Base-by-base conservation (phyloP, 2,113 vertebrate genomes). In the Serinus canaria region DNA sequence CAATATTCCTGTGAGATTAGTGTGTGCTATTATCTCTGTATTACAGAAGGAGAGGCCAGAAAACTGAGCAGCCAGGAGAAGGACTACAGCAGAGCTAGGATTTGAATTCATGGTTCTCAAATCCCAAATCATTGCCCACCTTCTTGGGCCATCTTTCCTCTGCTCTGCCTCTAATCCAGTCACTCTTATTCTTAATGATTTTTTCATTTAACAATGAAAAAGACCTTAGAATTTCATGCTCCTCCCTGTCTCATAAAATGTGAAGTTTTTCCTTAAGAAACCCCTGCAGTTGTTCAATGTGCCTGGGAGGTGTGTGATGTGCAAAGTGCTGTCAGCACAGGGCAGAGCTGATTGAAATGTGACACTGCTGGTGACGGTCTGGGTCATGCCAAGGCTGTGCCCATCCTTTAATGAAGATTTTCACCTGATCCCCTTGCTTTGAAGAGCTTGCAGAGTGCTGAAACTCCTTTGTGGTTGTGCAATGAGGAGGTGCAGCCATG, bases 301-400 rank as follows among this genome's bases (percentile, higher is more conserved):
- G 84, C 2, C 6, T 62, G 56, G 64, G 24, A n/a, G 78, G 55
- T 20, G 39, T 69, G 47, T 78, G 84, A 87, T 78, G 53, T 62
- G 55, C 31, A 24, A 95, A 90, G 73, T 43, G 49, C 77, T 89
- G 39, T 59, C 56, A 89, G 73, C 77, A 37, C 23, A 81, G 91
- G 69, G 91, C 72, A 78, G 30, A 91, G 73, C 80, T 96, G 92
- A 94, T 92, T 96, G 95, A 96, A 94, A 93, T 74, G 7, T 81
- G 82, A 74, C 64, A 78, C 60, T 92, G 56, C 44, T 86, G 2
- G 1, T 43, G 89, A 62, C 73, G 68, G 66, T 70, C 72, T 91
- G 91, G 83, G 83, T 89, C 80, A 31, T 78, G 93, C 31, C 76
- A 94, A 46, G 87, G 80, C 50, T 94, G 72, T 74, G 81, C 44